Base-by-base conservation (phyloP, 2,888 invertebrate genomes). In the Ephialtes manifestator region DNA sequence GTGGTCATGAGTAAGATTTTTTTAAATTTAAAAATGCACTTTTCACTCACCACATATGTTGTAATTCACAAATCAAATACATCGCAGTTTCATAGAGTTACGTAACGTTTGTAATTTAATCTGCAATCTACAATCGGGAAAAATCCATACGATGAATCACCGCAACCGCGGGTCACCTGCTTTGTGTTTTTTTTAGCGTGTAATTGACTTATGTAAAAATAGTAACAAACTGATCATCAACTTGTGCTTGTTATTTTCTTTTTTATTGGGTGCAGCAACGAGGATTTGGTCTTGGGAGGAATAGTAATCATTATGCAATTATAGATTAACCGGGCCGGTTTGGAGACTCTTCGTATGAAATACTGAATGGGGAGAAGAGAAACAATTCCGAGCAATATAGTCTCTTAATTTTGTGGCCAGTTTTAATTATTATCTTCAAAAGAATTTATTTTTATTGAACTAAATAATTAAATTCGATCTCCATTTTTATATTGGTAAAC, bases 121-220 rank as follows among this genome's bases (percentile, higher is more conserved):
- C 46, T 7, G 20, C 20, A 18, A 18, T 67, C 20, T 11, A 43
- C 43, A 18, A 48, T 67, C 46, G 46, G 24, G 46, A 4, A 48
- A 28, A 51, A 68, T 68, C 48, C 46, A 20, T 5, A 46, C 28
- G 46, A 67, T 68, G 68, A 68, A 48, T 68, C 68, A 48, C 48
- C 48, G n/a, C 48, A 28, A 20, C 24, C 46, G 48, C 31, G n/a
- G 46, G 46, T 68, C 68, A 68, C 68, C 48, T 68, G 48, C 28
- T 20, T 48, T 46, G 20, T 53, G 43, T n/a, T n/a, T 67, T 48
- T 7, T 53, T 20, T 53, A 18, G 5, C 53, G 7, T 10, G 53
- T 20, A 20, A 4, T 53, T 18, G 20, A 53, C 20, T 18, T 53
- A 18, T 51, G 18, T 53, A 7, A 51, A 48, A 31, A 39, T 39